Conservation (phyloP, 2,888 invertebrate genomes). For the Diarsia dahlii region DNA sequence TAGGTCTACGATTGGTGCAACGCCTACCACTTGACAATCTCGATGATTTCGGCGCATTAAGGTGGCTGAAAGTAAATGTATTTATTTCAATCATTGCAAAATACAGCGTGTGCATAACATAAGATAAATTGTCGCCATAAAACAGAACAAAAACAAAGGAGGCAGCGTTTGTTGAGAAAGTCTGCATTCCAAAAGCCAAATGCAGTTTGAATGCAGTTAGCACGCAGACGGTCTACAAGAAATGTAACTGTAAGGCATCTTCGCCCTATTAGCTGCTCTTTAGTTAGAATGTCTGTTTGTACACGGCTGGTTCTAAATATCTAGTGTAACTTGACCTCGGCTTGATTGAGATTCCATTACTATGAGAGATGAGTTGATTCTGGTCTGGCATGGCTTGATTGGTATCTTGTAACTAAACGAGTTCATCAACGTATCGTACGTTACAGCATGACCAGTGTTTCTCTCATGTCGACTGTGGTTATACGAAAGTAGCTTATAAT, state of each 20-base stretch:
- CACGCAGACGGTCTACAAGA: constrained; percentile 28
- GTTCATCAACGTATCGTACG: background rate
- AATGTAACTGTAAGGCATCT: constrained; percentile 39
- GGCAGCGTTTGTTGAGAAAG: constrained; percentile 1
- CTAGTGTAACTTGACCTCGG: no score
- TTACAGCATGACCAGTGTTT: background rate
- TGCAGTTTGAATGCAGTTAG: constrained; percentile 22
- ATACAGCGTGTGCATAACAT: no score
- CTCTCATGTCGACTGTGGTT: background rate
- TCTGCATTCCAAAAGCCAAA: constrained; percentile 35
- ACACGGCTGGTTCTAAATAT: no score
- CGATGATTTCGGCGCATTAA: constrained; percentile 78
- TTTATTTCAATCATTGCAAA: background rate
- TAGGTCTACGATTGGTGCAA: constrained; percentile 88
- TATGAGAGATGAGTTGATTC: no score
- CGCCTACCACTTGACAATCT: constrained; percentile 77
- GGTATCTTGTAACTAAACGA: background rate
- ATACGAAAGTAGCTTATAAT: background rate
- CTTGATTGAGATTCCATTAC: no score
- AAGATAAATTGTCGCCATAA: background rate
- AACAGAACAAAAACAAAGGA: constrained; percentile 19
- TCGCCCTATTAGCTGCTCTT: background rate
- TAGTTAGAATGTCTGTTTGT: background rate
- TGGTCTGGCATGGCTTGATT: no score
- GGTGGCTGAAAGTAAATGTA: constrained; percentile 71